Conservation (phyloP, 1,140 invertebrate species). For the Calliopsis andreniformis region DNA sequence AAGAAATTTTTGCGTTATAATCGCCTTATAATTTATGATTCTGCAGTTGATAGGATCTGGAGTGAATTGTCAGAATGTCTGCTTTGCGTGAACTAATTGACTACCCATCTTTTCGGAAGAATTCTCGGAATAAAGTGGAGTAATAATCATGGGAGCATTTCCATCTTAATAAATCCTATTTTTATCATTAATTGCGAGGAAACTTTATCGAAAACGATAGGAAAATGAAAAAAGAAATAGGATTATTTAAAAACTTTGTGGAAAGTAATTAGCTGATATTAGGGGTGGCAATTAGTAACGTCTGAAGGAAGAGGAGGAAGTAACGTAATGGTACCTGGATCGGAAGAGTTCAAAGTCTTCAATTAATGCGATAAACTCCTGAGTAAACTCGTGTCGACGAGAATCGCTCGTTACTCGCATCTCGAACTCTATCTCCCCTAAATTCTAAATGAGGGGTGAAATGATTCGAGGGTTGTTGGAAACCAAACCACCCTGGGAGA, state of each 20-base stretch:
- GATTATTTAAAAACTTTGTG: slow-evolving; percentile 37
- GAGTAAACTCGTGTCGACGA: slow-evolving; percentile 31
- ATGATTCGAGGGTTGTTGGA: not conserved
- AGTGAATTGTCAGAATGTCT: too few species aligned
- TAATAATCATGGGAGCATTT: too few species aligned
- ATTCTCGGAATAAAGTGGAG: too few species aligned
- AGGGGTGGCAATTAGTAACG: slow-evolving; percentile 61
- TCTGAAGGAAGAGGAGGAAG: not conserved
- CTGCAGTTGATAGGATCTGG: not conserved
- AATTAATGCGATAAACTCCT: slow-evolving; percentile 52
- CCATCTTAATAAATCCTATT: too few species aligned
- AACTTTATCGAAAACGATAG: slow-evolving; percentile 17
- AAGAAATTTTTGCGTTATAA: not conserved
- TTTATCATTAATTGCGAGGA: not conserved
- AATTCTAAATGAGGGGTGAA: slow-evolving; percentile 1
- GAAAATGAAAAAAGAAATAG: slow-evolving; percentile 24
- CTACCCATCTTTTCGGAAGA: too few species aligned
- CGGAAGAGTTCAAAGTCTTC: slow-evolving; percentile 55
- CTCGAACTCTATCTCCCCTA: not conserved
- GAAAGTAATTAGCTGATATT: slow-evolving; percentile 71
- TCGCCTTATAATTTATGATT: not conserved
- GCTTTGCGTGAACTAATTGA: too few species aligned
- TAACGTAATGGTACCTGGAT: slow-evolving; percentile 4
- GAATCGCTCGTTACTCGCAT: slow-evolving; percentile 24
- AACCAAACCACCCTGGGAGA: not conserved